These are phyloP conservation scores for Notechis scutatus DNA, from an alignment of 2,113 vertebrate genomes.

Conservation along the genomic window DNA sequence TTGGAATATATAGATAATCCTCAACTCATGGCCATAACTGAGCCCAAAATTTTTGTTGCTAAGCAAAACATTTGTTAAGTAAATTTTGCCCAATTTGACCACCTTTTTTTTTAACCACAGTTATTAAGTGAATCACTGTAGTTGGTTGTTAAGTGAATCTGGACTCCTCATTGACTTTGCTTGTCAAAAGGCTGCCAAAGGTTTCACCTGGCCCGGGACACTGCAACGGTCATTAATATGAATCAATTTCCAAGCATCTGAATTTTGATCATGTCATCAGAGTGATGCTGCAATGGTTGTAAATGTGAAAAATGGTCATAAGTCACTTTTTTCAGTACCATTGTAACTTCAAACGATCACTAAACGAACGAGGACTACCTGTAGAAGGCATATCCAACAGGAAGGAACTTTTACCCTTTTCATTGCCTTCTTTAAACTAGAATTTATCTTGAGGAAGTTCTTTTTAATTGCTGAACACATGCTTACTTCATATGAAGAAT, in stretches of 20 bases:
- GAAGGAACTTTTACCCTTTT: neutral
- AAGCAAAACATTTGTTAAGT: neutral
- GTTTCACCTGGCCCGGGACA: neutral
- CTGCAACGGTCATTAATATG: neutral
- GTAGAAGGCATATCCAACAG: neutral
- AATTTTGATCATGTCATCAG: neutral
- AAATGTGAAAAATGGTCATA: neutral
- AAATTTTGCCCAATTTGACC: neutral
- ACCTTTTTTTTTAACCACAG: neutral
- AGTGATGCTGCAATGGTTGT: neutral
- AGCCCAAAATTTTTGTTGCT: neutral
- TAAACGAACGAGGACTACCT: neutral
- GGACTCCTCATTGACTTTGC: neutral
- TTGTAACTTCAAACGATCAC: neutral
- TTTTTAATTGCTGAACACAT: neutral
- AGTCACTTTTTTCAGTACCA: neutral
- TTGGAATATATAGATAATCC: neutral
- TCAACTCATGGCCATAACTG: neutral
- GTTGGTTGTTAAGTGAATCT: neutral
- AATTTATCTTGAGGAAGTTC: neutral
- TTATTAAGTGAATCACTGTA: neutral
- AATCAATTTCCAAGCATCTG: neutral
- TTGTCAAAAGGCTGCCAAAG: neutral
- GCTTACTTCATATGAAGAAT: conserved; percentile 10
- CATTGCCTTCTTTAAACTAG: neutral